Evolutionary conservation across 1,140 invertebrate genomes (phyloP).

Genomic region (Camponotus floridanus): DNA sequence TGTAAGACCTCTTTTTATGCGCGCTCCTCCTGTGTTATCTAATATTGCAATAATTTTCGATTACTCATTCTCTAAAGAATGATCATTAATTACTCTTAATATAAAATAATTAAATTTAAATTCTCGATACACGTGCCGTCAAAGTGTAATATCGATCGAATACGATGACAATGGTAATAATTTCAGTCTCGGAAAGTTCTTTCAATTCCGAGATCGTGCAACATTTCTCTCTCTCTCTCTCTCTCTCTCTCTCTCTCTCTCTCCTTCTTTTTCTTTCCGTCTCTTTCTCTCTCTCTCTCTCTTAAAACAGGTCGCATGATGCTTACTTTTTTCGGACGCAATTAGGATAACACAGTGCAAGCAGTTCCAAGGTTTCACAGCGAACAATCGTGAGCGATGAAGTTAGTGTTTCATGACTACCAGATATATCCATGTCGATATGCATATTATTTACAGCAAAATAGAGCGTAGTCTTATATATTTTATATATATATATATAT

Average conservation of each 20-base stretch:
- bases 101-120: neutral
- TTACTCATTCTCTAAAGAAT: too few relatives aligned
- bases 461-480: slow-evolving; percentile 85
- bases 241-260: neutral
- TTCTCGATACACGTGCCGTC: neutral
- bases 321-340: slow-evolving; percentile 63
- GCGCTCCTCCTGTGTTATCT: neutral
- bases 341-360: slow-evolving; percentile 83
- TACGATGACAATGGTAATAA: slow-evolving; percentile 68
- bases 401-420: slow-evolving; percentile 85
- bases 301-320: neutral
- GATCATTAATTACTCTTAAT: neutral
- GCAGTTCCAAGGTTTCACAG: slow-evolving; percentile 85
- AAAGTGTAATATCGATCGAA: neutral
- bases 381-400: slow-evolving; percentile 85
- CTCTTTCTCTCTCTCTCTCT: too few relatives aligned
- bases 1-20: slow-evolving; percentile 14
- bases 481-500: slow-evolving; percentile 69
- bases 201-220: slow-evolving; percentile 18
- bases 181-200: neutral
- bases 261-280: too few relatives aligned
- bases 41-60: neutral
- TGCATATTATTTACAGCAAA: slow-evolving; percentile 86
- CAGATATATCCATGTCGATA: slow-evolving; percentile 82
- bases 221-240: neutral